phyloP scores from a whole-genome alignment of 2,797 vertebrate genomes.

The Linurgus olivaceus region DNA sequence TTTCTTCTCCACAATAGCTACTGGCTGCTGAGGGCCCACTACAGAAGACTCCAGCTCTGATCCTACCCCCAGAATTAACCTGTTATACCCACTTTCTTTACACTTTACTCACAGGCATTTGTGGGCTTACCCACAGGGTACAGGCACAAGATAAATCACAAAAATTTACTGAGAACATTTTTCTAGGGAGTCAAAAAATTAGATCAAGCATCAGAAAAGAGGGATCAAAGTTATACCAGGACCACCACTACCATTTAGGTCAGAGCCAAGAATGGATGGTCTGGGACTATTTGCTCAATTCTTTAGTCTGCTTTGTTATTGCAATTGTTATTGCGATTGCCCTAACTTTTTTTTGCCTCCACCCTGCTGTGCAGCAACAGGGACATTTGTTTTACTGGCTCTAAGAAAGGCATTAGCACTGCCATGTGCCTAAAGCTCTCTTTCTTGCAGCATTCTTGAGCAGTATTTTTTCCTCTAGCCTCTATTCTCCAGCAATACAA shows the following conservation, averaged over 20 bases:
- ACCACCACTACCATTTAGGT: background rate
- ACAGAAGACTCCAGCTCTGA: background rate
- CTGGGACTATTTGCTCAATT: background rate
- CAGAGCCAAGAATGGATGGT: background rate
- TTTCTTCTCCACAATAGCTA: background rate
- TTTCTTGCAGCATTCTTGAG: background rate
- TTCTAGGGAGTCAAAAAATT: background rate
- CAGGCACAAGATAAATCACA: background rate
- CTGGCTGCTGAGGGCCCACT: background rate
- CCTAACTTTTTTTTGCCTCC: background rate
- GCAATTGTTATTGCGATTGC: background rate
- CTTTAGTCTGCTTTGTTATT: background rate
- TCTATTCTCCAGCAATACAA: constrained; percentile 2
- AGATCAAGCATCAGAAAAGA: background rate
- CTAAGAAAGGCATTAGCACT: background rate
- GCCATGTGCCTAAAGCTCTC: background rate
- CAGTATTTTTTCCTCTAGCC: constrained; percentile 10
- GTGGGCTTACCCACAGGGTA: background rate
- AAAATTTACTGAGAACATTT: background rate
- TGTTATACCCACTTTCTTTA: background rate
- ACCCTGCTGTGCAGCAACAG: background rate
- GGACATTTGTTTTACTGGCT: background rate
- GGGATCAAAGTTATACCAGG: background rate
- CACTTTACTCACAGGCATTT: background rate
- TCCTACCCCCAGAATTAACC: background rate